Percentiles rank a stretch among this genome's conserved stretches.
Evolutionary conservation across 2,888 invertebrate species (phyloP).

Genomic region (Platycnemis pennipes): DNA sequence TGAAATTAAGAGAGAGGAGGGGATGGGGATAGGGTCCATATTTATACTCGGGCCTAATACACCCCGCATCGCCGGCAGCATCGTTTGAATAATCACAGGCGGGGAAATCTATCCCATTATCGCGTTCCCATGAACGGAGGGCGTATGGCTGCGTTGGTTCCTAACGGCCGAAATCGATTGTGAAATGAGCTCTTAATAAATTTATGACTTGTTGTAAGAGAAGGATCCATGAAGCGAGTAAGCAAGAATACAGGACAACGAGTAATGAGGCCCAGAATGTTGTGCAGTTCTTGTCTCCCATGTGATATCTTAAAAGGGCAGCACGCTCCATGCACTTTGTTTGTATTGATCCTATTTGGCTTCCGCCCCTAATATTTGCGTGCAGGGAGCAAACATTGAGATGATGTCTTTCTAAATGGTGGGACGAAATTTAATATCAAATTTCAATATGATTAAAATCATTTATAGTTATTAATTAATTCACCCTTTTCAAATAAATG

Average conservation of each 20-base stretch:
- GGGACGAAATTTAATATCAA: too few relatives aligned
- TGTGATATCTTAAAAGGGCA: too few relatives aligned
- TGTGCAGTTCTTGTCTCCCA: too few relatives aligned
- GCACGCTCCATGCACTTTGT: too few relatives aligned
- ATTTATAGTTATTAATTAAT: too few relatives aligned
- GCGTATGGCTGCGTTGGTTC: not conserved
- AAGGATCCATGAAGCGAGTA: too few relatives aligned
- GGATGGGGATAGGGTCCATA: not conserved
- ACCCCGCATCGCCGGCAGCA: not conserved
- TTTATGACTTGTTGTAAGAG: not conserved
- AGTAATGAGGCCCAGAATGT: not conserved
- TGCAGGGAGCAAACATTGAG: too few relatives aligned
- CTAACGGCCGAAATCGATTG: not conserved
- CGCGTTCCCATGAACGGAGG: not conserved
- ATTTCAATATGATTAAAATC: too few relatives aligned
- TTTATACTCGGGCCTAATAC: not conserved
- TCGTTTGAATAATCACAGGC: slow-evolving; percentile 18
- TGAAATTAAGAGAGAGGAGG: not conserved
- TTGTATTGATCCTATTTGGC: too few relatives aligned
- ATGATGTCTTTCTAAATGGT: too few relatives aligned
- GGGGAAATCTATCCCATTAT: not conserved
- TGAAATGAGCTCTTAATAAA: not conserved
- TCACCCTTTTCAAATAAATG: too few relatives aligned
- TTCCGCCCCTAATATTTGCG: too few relatives aligned
- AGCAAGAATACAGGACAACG: not conserved